These are phyloP conservation scores for Lanistes nyassanus DNA, from an alignment of 1,140 invertebrate species.

Conservation along the genomic window DNA sequence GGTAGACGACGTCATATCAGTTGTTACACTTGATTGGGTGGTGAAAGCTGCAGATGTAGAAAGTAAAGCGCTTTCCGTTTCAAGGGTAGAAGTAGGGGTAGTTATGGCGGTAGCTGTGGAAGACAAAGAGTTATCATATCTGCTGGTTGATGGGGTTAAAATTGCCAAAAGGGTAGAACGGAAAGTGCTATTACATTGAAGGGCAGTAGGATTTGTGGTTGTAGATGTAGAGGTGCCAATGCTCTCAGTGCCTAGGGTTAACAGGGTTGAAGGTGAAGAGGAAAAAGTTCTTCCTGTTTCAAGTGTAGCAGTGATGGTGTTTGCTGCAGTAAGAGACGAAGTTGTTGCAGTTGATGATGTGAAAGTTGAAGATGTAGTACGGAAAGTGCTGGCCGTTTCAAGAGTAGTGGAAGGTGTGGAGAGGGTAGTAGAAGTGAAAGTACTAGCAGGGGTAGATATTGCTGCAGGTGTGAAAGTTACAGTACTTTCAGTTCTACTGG, in stretches of 20 bases:
- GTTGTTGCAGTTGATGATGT: slow-evolving; percentile 7
- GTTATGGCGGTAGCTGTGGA: no score
- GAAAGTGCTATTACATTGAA: slow-evolving; percentile 31
- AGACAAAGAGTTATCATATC: not conserved
- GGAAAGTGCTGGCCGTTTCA: not conserved
- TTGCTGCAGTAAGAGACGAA: slow-evolving; percentile 19
- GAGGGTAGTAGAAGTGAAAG: slow-evolving; percentile 3
- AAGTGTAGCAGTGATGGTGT: no score
- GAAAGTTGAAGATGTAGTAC: slow-evolving; percentile 11
- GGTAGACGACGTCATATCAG: no score
- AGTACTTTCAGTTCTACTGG: no score
- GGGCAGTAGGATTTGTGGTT: slow-evolving; percentile 33
- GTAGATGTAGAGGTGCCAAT: slow-evolving; percentile 29
- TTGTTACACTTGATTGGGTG: no score
- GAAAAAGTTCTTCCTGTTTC: no score
- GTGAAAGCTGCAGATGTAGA: no score
- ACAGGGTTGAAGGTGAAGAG: no score
- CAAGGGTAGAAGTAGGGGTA: no score
- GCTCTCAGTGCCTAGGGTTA: no score
- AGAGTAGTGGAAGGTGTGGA: slow-evolving; percentile 15
- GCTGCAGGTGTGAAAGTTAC: not conserved
- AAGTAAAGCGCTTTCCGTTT: no score
- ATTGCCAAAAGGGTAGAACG: slow-evolving; percentile 15
- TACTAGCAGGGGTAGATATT: slow-evolving; percentile 13
- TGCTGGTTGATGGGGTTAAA: not conserved